phyloP scores from a whole-genome alignment of 2,113 vertebrate genomes.

The Ceyx margarethae region DNA sequence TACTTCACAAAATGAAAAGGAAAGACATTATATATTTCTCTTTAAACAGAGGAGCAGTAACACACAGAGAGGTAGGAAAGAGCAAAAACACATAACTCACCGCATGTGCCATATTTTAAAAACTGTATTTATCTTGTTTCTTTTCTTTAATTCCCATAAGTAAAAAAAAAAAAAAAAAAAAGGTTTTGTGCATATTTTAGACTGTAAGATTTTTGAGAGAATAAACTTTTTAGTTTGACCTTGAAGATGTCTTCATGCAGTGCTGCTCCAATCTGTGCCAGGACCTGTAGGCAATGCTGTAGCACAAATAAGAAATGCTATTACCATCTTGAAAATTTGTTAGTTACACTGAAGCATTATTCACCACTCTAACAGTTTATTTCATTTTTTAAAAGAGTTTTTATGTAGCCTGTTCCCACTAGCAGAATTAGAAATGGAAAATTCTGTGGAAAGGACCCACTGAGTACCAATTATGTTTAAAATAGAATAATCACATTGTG shows the following conservation, averaged over 20 bases:
- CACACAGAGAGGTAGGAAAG: not conserved
- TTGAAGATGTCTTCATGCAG: not conserved
- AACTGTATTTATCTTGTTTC: not conserved
- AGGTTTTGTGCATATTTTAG: not conserved
- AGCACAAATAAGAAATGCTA: not conserved
- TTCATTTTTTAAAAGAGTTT: not conserved
- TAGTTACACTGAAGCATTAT: not conserved
- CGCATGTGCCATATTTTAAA: not conserved
- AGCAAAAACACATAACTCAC: not conserved
- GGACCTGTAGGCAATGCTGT: not conserved
- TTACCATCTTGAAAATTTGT: not conserved
- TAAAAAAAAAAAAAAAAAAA: not conserved
- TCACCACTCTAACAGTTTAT: not conserved
- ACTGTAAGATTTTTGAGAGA: not conserved
- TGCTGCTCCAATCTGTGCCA: not conserved
- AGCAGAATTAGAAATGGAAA: not conserved
- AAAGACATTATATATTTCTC: not conserved
- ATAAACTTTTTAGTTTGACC: not conserved
- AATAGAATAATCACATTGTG: not conserved
- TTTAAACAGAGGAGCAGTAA: not conserved
- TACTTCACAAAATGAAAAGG: not conserved
- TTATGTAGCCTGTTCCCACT: not conserved
- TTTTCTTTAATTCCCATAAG: not conserved
- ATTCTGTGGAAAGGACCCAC: not conserved
- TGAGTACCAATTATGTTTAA: slow-evolving; percentile 5